phyloP scores from a whole-genome alignment of 2,797 vertebrate species.

The Ceryle rudis region DNA sequence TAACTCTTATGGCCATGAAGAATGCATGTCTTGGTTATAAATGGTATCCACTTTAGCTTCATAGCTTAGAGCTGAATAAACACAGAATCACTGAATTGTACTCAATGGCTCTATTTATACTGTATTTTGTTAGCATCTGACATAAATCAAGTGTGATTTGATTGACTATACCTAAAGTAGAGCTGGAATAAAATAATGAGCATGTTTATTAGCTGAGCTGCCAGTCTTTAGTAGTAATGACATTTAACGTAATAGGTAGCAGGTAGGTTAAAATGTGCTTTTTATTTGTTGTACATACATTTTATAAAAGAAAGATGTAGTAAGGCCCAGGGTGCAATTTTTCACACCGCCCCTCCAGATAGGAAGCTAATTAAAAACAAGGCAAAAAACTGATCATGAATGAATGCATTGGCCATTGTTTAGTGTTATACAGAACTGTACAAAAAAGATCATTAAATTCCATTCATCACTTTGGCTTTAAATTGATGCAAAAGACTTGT shows the following conservation, averaged over 20 bases:
- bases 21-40: slow-evolving; percentile 74
- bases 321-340: slow-evolving; percentile 50
- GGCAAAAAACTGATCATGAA: slow-evolving; percentile 67
- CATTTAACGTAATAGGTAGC: slow-evolving; percentile 72
- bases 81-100: slow-evolving; percentile 74
- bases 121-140: slow-evolving; percentile 76
- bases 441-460: slow-evolving; percentile 78
- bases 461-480: slow-evolving; percentile 73
- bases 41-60: slow-evolving; percentile 74
- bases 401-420: slow-evolving; percentile 69
- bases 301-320: slow-evolving; percentile 75
- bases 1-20: slow-evolving; percentile 74
- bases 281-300: slow-evolving; percentile 74
- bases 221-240: slow-evolving; percentile 69
- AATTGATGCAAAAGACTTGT: slow-evolving; percentile 70
- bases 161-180: slow-evolving; percentile 69
- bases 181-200: slow-evolving; percentile 71
- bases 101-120: slow-evolving; percentile 73
- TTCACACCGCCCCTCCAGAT: slow-evolving; percentile 53
- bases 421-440: slow-evolving; percentile 74
- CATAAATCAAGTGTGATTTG: slow-evolving; percentile 70
- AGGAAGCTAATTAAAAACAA: slow-evolving; percentile 73
- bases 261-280: slow-evolving; percentile 71
- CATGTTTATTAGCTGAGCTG: slow-evolving; percentile 63
- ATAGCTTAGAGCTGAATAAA: slow-evolving; percentile 71